A percentile compares a stretch with the other conserved stretches of the same genome.
phyloP scores from a whole-genome alignment of 2,113 vertebrate genomes.

The Myotis lucifugus region DNA sequence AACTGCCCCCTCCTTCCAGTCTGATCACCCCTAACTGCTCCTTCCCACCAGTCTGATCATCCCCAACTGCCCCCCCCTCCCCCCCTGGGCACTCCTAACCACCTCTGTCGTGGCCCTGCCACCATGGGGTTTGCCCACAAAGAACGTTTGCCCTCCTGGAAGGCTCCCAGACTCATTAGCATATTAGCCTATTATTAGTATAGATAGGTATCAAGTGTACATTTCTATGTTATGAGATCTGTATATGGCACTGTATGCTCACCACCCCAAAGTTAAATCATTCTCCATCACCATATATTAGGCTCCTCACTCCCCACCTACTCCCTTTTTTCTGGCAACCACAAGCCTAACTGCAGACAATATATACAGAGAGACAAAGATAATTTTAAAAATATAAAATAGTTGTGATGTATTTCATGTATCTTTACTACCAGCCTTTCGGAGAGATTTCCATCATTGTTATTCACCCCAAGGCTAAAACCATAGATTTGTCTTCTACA shows the following conservation, averaged over 20 bases:
- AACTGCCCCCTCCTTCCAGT: no score
- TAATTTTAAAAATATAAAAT: not conserved
- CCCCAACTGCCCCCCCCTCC: no score
- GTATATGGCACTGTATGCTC: not conserved
- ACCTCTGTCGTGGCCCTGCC: no score
- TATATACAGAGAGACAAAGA: not conserved
- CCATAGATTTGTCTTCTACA: not conserved
- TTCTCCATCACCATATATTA: not conserved
- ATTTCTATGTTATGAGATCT: not conserved
- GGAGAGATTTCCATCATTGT: not conserved
- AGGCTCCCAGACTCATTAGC: no score
- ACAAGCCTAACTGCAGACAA: not conserved
- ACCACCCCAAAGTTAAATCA: not conserved
- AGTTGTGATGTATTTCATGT: not conserved
- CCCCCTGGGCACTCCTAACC: no score
- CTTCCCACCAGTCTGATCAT: no score
- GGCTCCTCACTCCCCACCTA: not conserved
- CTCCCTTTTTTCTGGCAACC: not conserved
- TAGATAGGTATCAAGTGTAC: not conserved
- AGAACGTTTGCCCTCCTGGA: no score
- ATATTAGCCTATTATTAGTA: no score
- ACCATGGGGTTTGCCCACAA: no score
- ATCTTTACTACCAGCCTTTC: not conserved
- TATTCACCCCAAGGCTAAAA: not conserved
- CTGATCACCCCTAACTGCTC: no score